Evolutionary conservation across 2,888 invertebrate species (phyloP).

Genomic region (Stenchaetothrips biformis): DNA sequence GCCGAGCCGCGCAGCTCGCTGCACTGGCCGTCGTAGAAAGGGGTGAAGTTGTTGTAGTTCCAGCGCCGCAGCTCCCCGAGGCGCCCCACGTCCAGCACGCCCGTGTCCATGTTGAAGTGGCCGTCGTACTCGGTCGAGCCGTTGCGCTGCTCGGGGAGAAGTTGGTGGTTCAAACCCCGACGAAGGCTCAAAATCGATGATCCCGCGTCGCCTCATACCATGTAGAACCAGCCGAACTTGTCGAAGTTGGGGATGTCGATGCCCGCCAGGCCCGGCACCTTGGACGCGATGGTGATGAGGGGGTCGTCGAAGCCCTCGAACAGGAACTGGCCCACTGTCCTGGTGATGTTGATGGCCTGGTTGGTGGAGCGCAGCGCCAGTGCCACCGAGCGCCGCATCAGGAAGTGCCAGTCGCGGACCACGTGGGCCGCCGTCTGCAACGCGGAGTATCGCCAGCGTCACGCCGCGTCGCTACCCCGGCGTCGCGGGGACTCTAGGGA

Average conservation of each 20-base stretch:
- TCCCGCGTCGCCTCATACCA: conserved; percentile 67
- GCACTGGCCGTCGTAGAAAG: conserved; percentile 53
- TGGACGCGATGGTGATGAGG: conserved; percentile 52
- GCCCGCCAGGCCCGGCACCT: conserved; percentile 38
- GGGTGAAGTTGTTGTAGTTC: conserved; percentile 60
- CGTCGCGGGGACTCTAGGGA: background rate
- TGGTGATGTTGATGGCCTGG: conserved; percentile 48
- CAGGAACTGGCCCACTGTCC: conserved; percentile 62
- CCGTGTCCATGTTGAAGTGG: conserved; percentile 69
- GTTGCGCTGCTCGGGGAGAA: conserved; percentile 58
- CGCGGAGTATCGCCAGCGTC: conserved; percentile 28
- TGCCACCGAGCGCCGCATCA: conserved; percentile 35
- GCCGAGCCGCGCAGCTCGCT: conserved; percentile 64
- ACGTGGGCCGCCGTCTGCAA: conserved; percentile 57
- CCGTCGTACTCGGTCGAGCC: conserved; percentile 69
- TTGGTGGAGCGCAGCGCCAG: conserved; percentile 48
- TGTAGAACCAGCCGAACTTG: conserved; percentile 82
- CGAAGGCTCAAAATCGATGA: too few species aligned
- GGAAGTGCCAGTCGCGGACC: conserved; percentile 48
- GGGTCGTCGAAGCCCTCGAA: conserved; percentile 77
- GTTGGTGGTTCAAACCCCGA: conserved; percentile 53
- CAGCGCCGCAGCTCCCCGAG: conserved; percentile 67
- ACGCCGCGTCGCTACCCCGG: background rate
- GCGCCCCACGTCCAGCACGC: conserved; percentile 54
- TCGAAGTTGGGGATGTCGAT: conserved; percentile 55